These are phyloP conservation scores for Chironomus tentans DNA, from an alignment of 2,888 invertebrate genomes.

Conservation along the genomic window DNA sequence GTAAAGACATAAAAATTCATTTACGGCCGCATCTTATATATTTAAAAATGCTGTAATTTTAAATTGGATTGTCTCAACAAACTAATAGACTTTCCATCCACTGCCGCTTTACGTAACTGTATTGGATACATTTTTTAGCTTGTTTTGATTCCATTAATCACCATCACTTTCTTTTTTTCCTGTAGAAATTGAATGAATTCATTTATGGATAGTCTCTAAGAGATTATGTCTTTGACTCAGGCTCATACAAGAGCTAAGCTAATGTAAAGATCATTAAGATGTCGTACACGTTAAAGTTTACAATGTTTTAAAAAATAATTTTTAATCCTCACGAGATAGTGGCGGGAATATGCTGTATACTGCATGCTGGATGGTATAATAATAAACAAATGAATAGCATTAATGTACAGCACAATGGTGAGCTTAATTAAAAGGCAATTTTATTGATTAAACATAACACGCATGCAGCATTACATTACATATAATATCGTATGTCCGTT, in stretches of 20 bases:
- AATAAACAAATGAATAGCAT: neutral
- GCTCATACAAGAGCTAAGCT: neutral
- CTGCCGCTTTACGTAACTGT: slow-evolving; percentile 3
- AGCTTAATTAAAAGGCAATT: neutral
- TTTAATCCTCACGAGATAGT: neutral
- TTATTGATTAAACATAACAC: neutral
- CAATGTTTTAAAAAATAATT: neutral
- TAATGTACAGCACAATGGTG: neutral
- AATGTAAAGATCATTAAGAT: slow-evolving; percentile 15
- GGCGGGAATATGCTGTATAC: neutral
- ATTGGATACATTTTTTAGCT: neutral
- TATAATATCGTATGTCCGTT: neutral
- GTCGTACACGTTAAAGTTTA: neutral
- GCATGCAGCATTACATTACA: neutral
- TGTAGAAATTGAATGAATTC: too few species aligned
- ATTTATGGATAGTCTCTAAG: neutral
- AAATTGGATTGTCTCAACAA: neutral
- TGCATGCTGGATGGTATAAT: neutral
- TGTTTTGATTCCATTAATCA: slow-evolving; percentile 25
- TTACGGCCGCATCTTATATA: neutral
- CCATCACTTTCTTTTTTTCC: slow-evolving; percentile 23
- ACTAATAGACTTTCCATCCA: slow-evolving; percentile 2
- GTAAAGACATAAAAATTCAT: too few species aligned
- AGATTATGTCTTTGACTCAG: neutral
- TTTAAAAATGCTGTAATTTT: neutral